These are phyloP conservation scores for Prunella strophiata DNA, from an alignment of 2,797 vertebrate genomes.

Conservation along the genomic window DNA sequence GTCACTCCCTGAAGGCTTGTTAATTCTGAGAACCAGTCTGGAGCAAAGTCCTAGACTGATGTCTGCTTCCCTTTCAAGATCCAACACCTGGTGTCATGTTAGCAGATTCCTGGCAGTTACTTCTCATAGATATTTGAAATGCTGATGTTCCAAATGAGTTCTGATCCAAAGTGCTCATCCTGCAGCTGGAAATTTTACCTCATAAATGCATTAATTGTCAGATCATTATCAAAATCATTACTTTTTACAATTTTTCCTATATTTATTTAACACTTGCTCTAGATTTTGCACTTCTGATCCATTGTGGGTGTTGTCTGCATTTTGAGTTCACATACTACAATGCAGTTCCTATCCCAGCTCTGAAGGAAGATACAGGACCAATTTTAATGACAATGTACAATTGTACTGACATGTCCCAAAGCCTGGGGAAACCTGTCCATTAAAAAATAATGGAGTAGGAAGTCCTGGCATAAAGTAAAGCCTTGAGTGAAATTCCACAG, in stretches of 20 bases:
- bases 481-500: constrained; percentile 75
- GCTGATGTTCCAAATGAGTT: neutral
- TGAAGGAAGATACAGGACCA: neutral
- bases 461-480: constrained; percentile 72
- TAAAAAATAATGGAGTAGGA: constrained; percentile 77
- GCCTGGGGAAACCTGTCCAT: constrained; percentile 58
- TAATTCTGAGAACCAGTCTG: neutral
- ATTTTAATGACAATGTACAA: constrained; percentile 11
- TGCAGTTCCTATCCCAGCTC: neutral
- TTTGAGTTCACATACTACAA: neutral
- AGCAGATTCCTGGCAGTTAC: neutral
- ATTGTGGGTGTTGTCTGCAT: neutral
- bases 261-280: neutral
- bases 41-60: neutral
- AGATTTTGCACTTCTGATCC: neutral
- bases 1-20: neutral
- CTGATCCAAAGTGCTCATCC: neutral
- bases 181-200: neutral
- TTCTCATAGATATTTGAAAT: neutral
- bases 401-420: constrained; percentile 22
- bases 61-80: neutral
- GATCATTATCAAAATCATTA: neutral
- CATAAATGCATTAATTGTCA: neutral
- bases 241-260: neutral
- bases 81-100: neutral